phyloP scores from a whole-genome alignment of 2,888 invertebrate species.

The Agrotis ipsilon region DNA sequence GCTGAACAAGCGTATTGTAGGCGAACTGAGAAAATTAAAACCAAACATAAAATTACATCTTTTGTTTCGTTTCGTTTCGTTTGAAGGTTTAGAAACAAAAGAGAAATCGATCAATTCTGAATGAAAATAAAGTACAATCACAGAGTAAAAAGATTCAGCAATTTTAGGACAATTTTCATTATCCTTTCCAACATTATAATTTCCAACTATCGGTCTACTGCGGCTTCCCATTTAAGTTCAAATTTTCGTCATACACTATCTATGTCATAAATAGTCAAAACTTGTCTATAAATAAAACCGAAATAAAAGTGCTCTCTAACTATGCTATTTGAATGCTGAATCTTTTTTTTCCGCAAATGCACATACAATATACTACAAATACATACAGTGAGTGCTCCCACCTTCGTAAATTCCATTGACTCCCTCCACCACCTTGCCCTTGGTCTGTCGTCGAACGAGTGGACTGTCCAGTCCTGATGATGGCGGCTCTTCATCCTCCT shows the following conservation, averaged over 20 bases:
- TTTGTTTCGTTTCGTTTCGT: no score
- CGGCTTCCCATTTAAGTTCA: no score
- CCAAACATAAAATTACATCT: background rate
- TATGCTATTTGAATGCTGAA: background rate
- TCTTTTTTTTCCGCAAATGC: background rate
- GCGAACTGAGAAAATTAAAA: background rate
- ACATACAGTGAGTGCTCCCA: slow-evolving; percentile 65
- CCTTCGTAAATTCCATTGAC: slow-evolving; percentile 89
- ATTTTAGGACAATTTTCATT: background rate
- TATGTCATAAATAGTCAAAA: no score
- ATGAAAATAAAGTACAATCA: background rate
- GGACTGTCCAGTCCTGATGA: slow-evolving; percentile 78
- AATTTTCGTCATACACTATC: no score
- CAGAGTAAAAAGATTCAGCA: slow-evolving; percentile 6
- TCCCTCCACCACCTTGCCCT: slow-evolving; percentile 86
- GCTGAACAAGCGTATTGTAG: no score
- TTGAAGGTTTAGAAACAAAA: background rate
- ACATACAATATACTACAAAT: slow-evolving; percentile 18
- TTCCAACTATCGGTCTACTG: no score
- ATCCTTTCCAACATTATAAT: no score
- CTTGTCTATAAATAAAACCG: no score
- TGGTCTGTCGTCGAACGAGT: slow-evolving; percentile 76
- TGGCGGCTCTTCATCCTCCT: slow-evolving; percentile 81
- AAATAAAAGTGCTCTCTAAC: background rate
- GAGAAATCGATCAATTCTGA: background rate